These are phyloP conservation scores for Epicampocera succincta DNA, from an alignment of 2,888 invertebrate genomes.

Conservation along the genomic window DNA sequence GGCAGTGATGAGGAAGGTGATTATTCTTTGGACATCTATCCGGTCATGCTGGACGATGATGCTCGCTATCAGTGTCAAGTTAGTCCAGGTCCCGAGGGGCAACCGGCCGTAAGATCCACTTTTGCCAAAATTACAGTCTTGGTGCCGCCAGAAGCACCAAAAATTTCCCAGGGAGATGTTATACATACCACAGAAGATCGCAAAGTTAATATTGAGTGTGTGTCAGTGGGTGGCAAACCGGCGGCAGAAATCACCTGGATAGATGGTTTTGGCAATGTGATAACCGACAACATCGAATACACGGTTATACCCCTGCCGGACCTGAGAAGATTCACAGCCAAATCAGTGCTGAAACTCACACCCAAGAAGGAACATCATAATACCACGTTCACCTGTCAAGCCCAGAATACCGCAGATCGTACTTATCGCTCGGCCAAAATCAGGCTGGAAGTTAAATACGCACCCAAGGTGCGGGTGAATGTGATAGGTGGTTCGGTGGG, in stretches of 20 bases:
- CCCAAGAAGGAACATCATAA: slow-evolving; percentile 95
- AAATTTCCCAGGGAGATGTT: slow-evolving; percentile 92
- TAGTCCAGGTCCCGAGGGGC: slow-evolving; percentile 88
- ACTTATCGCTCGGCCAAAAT: slow-evolving; percentile 91
- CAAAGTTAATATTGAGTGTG: slow-evolving; percentile 94
- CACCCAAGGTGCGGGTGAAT: slow-evolving; percentile 92
- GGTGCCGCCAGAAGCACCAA: slow-evolving; percentile 95
- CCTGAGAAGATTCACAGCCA: slow-evolving; percentile 91
- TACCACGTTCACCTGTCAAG: slow-evolving; percentile 95
- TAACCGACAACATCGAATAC: slow-evolving; percentile 90
- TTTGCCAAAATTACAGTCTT: slow-evolving; percentile 92
- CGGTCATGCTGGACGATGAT: slow-evolving; percentile 95
- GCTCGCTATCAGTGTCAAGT: slow-evolving; percentile 97
- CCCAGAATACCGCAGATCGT: slow-evolving; percentile 94
- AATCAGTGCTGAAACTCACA: slow-evolving; percentile 90
- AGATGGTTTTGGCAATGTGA: slow-evolving; percentile 92
- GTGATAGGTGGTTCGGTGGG: slow-evolving; percentile 84
- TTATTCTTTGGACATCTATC: slow-evolving; percentile 94
- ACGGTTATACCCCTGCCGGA: slow-evolving; percentile 89
- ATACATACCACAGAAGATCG: slow-evolving; percentile 94
- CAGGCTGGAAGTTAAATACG: slow-evolving; percentile 93
- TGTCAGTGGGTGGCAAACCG: slow-evolving; percentile 95
- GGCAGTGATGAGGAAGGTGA: slow-evolving; percentile 97
- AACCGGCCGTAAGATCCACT: slow-evolving; percentile 91
- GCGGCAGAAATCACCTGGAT: slow-evolving; percentile 98